Base-by-base conservation (phyloP, 2,888 invertebrate species). In the Eurytoma californica region DNA sequence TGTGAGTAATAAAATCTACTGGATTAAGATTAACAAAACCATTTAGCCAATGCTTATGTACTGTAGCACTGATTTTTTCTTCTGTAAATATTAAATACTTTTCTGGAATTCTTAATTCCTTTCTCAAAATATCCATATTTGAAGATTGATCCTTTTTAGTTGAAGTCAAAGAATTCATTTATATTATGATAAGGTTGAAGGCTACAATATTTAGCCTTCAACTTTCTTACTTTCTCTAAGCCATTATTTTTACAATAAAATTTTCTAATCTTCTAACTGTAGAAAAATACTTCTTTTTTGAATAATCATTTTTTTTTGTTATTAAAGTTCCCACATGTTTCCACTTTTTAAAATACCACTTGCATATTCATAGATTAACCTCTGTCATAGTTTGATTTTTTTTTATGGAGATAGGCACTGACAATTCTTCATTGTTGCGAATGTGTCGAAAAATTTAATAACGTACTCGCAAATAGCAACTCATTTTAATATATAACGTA, bases 21-120 rank as follows among this genome's bases (percentile, higher is more conserved):
- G 86, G 84, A 14, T 89, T 89, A 28, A 85, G 70, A 39, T 84
- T 92, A 89, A 82, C 87, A 86, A 86, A 91, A 84, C 84, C 91
- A 86, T 83, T 88, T 85, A 88, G 88, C 90, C 88, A 92, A 90
- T 83, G 91, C 85, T 81, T 92, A 84, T 85, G 92, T 87, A 88
- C 92, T 88, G 85, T 85, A 83, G 87, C 85, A 78, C 84, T 86
- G 82, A 88, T 88, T 83, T 87, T 87, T 0, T 84, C 87, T 82
- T 90, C 89, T 28, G 81, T 83, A 12, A 81, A 69, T 80, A 84
- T 85, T 79, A 90, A 86, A 80, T 90, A 90, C 77, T 95, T 94
- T 83, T 91, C 91, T 83, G 94, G 94, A 87, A 96, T 93, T 82
- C 94, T 93, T 86, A 96, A 91, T 91, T 95, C 95, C 85, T 93